phyloP scores from a whole-genome alignment of 2,113 vertebrate genomes.

The Bubalus kerabau region DNA sequence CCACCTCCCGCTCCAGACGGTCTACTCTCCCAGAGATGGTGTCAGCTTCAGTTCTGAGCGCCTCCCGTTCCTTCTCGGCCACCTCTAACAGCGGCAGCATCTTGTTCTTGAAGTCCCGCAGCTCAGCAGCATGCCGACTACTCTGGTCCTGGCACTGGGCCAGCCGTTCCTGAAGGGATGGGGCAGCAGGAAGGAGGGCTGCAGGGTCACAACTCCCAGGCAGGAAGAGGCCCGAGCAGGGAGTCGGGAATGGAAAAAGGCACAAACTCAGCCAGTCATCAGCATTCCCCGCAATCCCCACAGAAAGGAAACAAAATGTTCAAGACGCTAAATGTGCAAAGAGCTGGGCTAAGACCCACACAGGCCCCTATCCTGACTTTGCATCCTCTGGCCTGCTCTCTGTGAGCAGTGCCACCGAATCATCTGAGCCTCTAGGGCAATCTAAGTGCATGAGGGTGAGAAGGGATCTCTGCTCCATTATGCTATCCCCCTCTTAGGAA shows the following conservation, averaged over 20 bases:
- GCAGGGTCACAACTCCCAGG: neutral
- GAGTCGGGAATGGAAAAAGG: neutral
- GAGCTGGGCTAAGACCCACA: neutral
- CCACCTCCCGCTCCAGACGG: constrained; percentile 90
- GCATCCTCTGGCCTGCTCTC: neutral
- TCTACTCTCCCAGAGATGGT: constrained; percentile 82
- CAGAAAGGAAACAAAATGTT: neutral
- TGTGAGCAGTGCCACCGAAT: neutral
- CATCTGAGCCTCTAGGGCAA: neutral
- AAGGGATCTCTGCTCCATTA: neutral
- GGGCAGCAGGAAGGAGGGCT: neutral
- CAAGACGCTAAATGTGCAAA: neutral
- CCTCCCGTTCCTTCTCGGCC: constrained; percentile 84
- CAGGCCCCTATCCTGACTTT: neutral
- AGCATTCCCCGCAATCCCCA: neutral
- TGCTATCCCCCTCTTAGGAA: neutral
- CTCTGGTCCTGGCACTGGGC: constrained; percentile 91
- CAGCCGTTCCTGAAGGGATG: constrained; percentile 87
- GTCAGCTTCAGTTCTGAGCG: constrained; percentile 84
- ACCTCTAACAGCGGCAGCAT: constrained; percentile 85
- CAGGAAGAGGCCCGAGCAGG: constrained; percentile 40
- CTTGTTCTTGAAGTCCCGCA: constrained; percentile 92
- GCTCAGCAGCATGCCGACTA: constrained; percentile 88
- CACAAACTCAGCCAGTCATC: neutral
- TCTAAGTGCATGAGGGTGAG: neutral